A percentile compares a stretch with the other conserved stretches of the same genome.
These are phyloP conservation scores for Actenoides hombroni DNA, from an alignment of 2,113 vertebrate species.

Conservation along the genomic window DNA sequence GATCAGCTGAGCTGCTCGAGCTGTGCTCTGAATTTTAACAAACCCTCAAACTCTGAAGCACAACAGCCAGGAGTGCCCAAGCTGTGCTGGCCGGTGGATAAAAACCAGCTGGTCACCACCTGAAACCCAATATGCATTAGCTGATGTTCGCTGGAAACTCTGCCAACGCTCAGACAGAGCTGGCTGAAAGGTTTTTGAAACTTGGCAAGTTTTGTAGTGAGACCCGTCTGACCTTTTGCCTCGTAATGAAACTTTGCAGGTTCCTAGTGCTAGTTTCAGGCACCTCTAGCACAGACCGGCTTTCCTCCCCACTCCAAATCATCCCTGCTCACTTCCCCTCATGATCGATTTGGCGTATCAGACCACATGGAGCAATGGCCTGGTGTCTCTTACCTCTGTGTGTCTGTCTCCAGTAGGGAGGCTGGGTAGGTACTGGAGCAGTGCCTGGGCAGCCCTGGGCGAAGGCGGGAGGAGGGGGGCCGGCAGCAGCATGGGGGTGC, in stretches of 20 bases:
- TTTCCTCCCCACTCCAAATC: background rate
- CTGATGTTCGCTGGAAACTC: background rate
- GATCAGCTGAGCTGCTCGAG: background rate
- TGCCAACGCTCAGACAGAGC: background rate
- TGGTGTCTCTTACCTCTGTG: slow-evolving; percentile 51
- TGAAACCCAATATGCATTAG: background rate
- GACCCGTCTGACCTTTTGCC: background rate
- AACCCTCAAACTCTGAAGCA: background rate
- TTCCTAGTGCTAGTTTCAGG: background rate
- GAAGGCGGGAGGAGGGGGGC: background rate
- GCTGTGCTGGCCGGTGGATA: background rate
- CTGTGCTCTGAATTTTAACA: slow-evolving; percentile 49
- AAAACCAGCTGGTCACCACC: slow-evolving; percentile 31
- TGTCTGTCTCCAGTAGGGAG: background rate
- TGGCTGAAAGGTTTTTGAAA: background rate
- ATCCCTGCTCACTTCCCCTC: background rate
- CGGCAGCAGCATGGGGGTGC: background rate
- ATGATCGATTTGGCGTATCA: background rate
- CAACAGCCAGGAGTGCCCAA: background rate
- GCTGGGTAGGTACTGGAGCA: background rate
- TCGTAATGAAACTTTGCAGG: background rate
- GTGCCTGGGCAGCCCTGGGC: background rate
- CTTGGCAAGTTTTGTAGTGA: background rate
- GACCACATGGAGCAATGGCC: background rate
- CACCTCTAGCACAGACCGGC: background rate